Conservation (phyloP, 2,888 invertebrate species). For the Cheilosia pagana region DNA sequence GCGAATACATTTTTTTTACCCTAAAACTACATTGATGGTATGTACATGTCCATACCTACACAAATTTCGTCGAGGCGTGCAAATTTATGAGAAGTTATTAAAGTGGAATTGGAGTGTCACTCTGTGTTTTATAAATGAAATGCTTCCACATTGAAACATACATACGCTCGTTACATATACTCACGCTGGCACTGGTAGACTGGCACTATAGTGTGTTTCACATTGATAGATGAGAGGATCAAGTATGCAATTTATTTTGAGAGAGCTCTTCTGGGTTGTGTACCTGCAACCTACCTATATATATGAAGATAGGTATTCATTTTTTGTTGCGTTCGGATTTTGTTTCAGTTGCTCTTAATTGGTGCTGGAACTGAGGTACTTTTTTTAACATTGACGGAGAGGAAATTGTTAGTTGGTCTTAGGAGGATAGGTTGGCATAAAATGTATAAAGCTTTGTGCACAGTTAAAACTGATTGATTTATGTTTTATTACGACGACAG, state of each 20-base stretch:
- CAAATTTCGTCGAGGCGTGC: constrained; percentile 31
- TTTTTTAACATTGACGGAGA: constrained; percentile 12
- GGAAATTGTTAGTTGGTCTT: neutral
- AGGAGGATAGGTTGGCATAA: neutral
- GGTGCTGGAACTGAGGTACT: constrained; percentile 17
- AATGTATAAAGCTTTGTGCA: neutral
- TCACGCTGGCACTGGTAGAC: neutral
- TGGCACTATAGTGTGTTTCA: constrained; percentile 30
- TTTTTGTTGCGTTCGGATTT: constrained; percentile 10
- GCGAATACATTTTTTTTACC: neutral
- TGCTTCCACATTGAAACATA: neutral
- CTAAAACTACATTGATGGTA: constrained; percentile 30
- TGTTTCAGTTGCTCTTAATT: constrained; percentile 56
- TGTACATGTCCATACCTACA: too few relatives aligned
- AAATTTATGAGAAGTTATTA: constrained; percentile 68
- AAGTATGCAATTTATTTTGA: constrained; percentile 69
- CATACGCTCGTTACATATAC: neutral
- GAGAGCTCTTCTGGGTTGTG: constrained; percentile 45
- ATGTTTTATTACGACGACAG: neutral
- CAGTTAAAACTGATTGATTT: constrained; percentile 24
- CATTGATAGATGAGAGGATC: constrained; percentile 69
- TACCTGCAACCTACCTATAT: neutral
- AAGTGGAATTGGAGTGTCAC: constrained; percentile 64
- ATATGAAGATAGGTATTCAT: neutral
- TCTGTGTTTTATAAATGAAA: constrained; percentile 58